Evolutionary conservation across 2,797 vertebrate genomes (phyloP), one percentile per base, ranked within the genome.

Genomic region (Myotis daubentonii): DNA sequence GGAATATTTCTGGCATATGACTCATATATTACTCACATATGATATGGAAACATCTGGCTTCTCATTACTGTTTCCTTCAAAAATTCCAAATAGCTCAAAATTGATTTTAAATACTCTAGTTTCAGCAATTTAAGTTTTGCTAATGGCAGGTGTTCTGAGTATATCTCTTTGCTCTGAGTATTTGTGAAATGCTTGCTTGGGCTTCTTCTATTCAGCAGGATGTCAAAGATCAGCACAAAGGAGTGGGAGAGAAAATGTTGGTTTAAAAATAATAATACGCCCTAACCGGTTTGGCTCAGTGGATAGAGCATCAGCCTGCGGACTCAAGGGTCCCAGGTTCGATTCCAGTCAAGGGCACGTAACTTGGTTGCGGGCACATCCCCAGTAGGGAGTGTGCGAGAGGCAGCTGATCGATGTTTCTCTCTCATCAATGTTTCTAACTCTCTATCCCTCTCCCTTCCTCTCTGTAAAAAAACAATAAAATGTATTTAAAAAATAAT

Each of bases 11-110:
- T 83, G 75, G 38, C n/a, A 53, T 51, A 15, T 91, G 92, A 93
- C 51, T 88, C 74, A 80, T 36, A 6, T 83, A 51, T 70, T 82
- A 72, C 28, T 94, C 71, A 65, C 49, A 78, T 11, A 44, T 81
- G 55, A 85, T 83, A 72, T 17, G 89, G 82, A 86, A 92, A 86
- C 93, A 93, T 78, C 87, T 94, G 86, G 36, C 36, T 94, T 94
- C 53, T 96, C 44, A 71, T 36, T 65, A 76, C 44, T 4, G 1
- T 83, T 94, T 81, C 6, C n/a, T 89, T 97, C 36, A 79, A 90
- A 95, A 82, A 44, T 88, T 86, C 22, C 60, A 95, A 92, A 55
- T 49, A 88, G 78, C 36, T 94, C 57, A 87, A 91, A 94, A 87
- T 60, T 82, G 72, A 92, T 92, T 76, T 94, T 86, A 87, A 80